Base-by-base conservation (phyloP, 2,797 vertebrate genomes). In the Gadopsis bispinosus region DNA sequence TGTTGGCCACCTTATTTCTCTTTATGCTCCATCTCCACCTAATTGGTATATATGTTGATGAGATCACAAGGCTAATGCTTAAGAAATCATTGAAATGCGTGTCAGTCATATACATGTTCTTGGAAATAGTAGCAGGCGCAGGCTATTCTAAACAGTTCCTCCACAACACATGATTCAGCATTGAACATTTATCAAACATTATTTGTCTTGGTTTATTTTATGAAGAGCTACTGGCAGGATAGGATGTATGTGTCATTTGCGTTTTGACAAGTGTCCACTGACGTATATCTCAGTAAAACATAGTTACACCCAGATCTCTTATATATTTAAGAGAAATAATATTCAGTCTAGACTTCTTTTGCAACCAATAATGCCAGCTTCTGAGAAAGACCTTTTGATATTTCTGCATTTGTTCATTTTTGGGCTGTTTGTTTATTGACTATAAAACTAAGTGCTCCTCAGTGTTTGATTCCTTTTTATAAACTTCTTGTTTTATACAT, bases 251-350 rank as follows among this genome's bases (percentile, higher is more conserved):
- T 81, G 13, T 67, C 62, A 0, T 29, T 29, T 53, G 69, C 73
- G n/a, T 71, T 77, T 77, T 67, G 75, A 73, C 29, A 89, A 81
- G 83, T 89, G 47, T 75, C 73, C 76, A 71, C 47, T 85, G 50
- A 61, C 83, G 43, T 76, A 63, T 63, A 43, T 76, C 61, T 85
- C 58, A 74, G 75, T 81, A 78, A 87, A 89, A 61, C 39, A 50
- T n/a, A 73, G 43, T 59, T 62, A 41, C 39, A 81, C 41, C 37
- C 51, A 77, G 9, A 58, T 59, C 63, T 61, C 66, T 58, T 81
- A 9, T 80, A 2, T 74, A 79, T 84, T 79, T 81, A 9, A 74
- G 7, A 50, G 11, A 64, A 69, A 53, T 19, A 3, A 17, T 51
- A 51, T 75, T 58, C 3, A 26, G 50, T 67, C 11, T 50, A n/a